Evolutionary conservation across 1,140 invertebrate genomes (phyloP).

Genomic region (Calephelis virginiensis): DNA sequence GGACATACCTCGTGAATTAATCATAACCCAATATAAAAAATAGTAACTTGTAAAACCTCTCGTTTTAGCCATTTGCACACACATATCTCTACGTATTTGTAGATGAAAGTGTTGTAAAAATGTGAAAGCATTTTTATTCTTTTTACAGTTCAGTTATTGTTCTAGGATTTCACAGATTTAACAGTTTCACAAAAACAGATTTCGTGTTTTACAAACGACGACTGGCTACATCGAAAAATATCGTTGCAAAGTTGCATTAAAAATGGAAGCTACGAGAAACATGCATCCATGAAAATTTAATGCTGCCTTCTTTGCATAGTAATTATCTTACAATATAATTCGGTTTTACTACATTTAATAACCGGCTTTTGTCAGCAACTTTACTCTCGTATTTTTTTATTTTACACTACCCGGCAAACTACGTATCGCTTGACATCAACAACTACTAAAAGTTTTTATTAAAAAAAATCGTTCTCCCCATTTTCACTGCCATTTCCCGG

Average conservation of each 20-base stretch:
- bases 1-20: too few species aligned
- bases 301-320: background rate
- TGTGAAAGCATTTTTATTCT: background rate
- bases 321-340: background rate
- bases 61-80: too few species aligned
- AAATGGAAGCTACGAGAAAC: background rate
- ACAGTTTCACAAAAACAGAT: slow-evolving; percentile 15
- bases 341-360: too few species aligned
- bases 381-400: too few species aligned
- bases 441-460: too few species aligned
- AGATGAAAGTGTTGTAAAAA: background rate
- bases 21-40: too few species aligned
- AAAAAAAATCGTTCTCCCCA: too few species aligned
- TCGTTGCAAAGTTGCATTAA: slow-evolving; percentile 10
- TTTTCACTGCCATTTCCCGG: too few species aligned
- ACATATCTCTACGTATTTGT: background rate
- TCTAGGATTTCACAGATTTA: slow-evolving; percentile 6
- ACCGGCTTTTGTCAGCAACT: too few species aligned
- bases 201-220: slow-evolving; percentile 6
- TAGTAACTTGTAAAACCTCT: too few species aligned
- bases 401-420: too few species aligned
- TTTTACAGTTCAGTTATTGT: slow-evolving; percentile 2
- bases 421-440: too few species aligned
- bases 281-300: background rate
- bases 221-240: slow-evolving; percentile 3